A percentile compares a stretch with the other conserved stretches of the same genome.
These are phyloP conservation scores for Drosophila burlai DNA, from an alignment of 1,140 invertebrate species.

Conservation along the genomic window DNA sequence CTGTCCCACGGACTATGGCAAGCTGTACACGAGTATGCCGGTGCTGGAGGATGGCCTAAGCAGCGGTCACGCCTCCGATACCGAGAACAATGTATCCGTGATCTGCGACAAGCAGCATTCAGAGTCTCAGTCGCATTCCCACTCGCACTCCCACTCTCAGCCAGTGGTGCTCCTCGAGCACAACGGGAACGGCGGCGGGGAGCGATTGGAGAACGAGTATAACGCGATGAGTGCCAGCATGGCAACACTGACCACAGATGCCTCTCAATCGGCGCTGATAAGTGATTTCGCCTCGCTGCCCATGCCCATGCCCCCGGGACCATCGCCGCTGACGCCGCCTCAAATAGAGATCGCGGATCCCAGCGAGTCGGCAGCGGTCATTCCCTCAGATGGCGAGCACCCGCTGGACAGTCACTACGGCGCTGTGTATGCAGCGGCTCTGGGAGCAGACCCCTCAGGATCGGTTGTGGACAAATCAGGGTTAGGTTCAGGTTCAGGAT, in stretches of 20 bases:
- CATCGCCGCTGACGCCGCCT: conserved; percentile 52
- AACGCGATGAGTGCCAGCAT: conserved; percentile 46
- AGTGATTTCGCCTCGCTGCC: conserved; percentile 55
- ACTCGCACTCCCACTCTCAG: conserved; percentile 10
- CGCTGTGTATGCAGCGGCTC: conserved; percentile 61
- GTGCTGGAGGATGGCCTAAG: conserved; percentile 97
- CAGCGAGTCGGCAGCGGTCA: conserved; percentile 8
- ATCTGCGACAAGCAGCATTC: conserved; percentile 63
- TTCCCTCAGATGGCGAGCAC: conserved; percentile 7
- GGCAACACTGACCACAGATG: conserved; percentile 49
- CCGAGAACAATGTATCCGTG: conserved; percentile 90
- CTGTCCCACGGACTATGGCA: conserved; percentile 78
- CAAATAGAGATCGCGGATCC: conserved; percentile 43
- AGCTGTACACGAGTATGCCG: conserved; percentile 90
- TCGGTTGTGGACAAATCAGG: conserved; percentile 15
- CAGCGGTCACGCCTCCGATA: conserved; percentile 96
- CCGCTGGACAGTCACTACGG: conserved; percentile 47
- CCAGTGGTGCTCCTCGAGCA: conserved; percentile 36
- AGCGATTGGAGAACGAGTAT: conserved; percentile 68
- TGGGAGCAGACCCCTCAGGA: conserved; percentile 42
- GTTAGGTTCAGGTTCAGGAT: not conserved
- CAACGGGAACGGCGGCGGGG: conserved; percentile 49
- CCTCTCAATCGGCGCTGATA: conserved; percentile 51
- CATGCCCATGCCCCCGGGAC: conserved; percentile 32
- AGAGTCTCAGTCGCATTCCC: conserved; percentile 16